Percentiles rank a stretch among this genome's conserved stretches.
phyloP scores from a whole-genome alignment of 2,888 invertebrate genomes.

The Macrophya alboannulata region DNA sequence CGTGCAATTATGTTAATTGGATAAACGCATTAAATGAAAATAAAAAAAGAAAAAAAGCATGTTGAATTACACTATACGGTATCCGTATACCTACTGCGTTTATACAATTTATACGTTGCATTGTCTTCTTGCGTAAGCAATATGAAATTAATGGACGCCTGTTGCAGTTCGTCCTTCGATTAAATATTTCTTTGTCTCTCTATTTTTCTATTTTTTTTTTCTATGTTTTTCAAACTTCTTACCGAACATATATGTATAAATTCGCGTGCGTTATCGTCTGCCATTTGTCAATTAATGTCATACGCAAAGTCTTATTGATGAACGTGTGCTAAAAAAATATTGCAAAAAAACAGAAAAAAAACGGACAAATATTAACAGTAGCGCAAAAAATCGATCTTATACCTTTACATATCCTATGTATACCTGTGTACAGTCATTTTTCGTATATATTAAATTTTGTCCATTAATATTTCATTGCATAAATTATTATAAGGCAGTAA shows the following conservation, averaged over 20 bases:
- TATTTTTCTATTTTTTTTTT: conserved; percentile 15
- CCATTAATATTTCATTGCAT: conserved; percentile 3
- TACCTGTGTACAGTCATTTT: neutral
- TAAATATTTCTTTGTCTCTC: neutral
- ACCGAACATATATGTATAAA: neutral
- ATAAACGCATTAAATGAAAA: conserved; percentile 71
- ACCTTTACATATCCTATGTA: no score
- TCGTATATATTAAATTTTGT: neutral
- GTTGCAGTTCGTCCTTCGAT: neutral
- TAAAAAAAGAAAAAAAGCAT: conserved; percentile 63
- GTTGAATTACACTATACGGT: conserved; percentile 64
- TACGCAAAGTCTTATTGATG: neutral
- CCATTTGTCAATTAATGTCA: neutral
- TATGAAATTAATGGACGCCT: conserved; percentile 16
- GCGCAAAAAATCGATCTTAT: neutral
- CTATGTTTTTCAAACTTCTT: neutral
- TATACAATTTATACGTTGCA: conserved; percentile 55
- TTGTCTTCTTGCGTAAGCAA: conserved; percentile 44
- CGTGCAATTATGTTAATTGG: conserved; percentile 78
- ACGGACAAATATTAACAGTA: neutral
- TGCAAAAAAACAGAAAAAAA: neutral
- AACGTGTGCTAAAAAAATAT: neutral
- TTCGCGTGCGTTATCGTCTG: neutral
- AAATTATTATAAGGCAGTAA: neutral
- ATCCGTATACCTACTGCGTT: conserved; percentile 62